phyloP scores from a whole-genome alignment of 2,888 invertebrate species.

The Trilocha varians region DNA sequence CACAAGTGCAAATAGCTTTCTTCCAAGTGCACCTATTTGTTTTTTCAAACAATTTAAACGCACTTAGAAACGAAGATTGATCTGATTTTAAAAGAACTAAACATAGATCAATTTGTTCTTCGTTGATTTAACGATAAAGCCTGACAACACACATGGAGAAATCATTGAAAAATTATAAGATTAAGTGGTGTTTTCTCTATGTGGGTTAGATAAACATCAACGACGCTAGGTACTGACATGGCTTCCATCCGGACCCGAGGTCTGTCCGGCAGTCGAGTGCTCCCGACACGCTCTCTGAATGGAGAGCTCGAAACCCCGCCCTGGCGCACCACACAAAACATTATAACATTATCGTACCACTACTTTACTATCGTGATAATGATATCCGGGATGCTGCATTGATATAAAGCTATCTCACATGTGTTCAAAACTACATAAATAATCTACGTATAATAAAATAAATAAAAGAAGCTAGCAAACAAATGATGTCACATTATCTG shows the following conservation, averaged over 20 bases:
- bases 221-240: conserved; percentile 66
- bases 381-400: too few species aligned
- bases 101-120: too few species aligned
- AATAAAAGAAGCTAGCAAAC: conserved; percentile 59
- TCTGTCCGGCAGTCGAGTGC: conserved; percentile 88
- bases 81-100: not conserved
- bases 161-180: too few species aligned
- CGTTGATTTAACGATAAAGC: too few species aligned
- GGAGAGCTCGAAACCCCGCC: conserved; percentile 81
- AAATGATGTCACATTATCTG: conserved; percentile 36
- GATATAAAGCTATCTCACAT: not conserved
- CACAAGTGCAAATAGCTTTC: conserved; percentile 1
- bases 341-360: conserved; percentile 24
- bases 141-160: not conserved
- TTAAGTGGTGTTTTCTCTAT: not conserved
- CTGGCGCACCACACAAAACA: conserved; percentile 57
- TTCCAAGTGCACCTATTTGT: conserved; percentile 2
- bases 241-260: conserved; percentile 89
- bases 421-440: conserved; percentile 3
- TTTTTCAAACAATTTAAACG: not conserved
- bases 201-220: not conserved
- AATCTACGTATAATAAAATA: conserved; percentile 23
- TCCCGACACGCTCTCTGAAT: conserved; percentile 91
- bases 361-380: not conserved
- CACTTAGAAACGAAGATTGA: not conserved